Percentiles rank a stretch among this genome's conserved stretches.
Conservation (phyloP, 2,113 vertebrate genomes). For the Ranitomeya imitator region DNA sequence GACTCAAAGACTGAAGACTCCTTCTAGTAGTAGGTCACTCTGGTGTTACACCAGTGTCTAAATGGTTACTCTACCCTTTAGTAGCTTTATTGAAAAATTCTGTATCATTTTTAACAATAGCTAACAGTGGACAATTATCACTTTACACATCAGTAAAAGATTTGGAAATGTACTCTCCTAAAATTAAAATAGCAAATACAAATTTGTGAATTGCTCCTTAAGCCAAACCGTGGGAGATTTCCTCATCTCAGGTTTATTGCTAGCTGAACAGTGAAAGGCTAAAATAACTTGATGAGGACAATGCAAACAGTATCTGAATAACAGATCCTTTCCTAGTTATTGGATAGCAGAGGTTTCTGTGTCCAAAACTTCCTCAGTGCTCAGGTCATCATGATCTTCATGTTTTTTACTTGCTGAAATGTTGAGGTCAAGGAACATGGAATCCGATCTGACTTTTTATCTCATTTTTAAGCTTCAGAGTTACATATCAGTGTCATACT, state of each 20-base stretch:
- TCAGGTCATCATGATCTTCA: not conserved
- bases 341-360: not conserved
- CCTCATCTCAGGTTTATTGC: constrained; percentile 14
- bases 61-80: not conserved
- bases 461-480: not conserved
- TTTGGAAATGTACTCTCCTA: not conserved
- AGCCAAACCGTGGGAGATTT: constrained; percentile 15
- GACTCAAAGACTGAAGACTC: too few relatives aligned
- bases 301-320: not conserved
- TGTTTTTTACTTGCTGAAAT: not conserved
- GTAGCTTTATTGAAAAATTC: not conserved
- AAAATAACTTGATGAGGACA: not conserved
- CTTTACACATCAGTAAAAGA: not conserved
- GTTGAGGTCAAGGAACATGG: not conserved
- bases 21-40: too few relatives aligned
- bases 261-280: not conserved
- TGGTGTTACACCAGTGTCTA: too few relatives aligned
- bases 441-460: not conserved
- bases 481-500: too few relatives aligned
- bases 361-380: not conserved
- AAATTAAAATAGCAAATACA: not conserved
- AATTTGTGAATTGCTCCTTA: not conserved
- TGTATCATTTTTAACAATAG: not conserved
- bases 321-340: not conserved
- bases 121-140: not conserved